Base-by-base conservation (phyloP, 2,113 vertebrate genomes). In the Pelobates fuscus region DNA sequence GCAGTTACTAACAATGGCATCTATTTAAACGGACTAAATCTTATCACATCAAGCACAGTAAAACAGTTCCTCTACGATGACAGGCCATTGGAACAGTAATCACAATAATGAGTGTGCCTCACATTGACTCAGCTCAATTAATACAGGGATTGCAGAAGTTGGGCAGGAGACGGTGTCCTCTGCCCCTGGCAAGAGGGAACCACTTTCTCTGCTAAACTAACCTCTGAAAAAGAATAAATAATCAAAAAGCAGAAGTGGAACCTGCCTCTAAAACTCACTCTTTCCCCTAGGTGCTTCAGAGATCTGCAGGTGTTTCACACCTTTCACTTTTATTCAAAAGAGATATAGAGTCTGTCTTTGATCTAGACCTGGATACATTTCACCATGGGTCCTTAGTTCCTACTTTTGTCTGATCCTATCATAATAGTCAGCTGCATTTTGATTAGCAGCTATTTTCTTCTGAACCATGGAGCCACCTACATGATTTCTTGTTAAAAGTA, bases 211-310 rank as follows among this genome's bases (percentile, higher is more conserved):
- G 64, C 73, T 55, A 77, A 41, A 24, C 27, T 26, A 32, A 5
- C 2, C 54, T 32, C 55, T 68, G 43, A 37, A 67, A 58, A 52
- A 49, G 37, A 70, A 70, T 43, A 59, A 70, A 70, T 43, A 59
- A 21, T 41, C 8, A 67, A 75, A 74, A 77, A 77, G 73, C 64
- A 77, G 73, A 77, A 77, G 73, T 77, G 73, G 64, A 68, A 67
- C 64, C 55, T 52, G 73, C 67, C 17, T 52, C 27, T 61, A n/a
- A 17, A 60, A 46, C 37, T 60, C 54, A 68, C 64, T 60, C 71
- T 74, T 17, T 49, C 71, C 41, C 64, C 32, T 43, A 66, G 54
- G 37, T 26, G 41, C 37, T 60, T 54, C 72, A 46, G 64, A 76
- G 63, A 15, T 26, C 43, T 44, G 18, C 49, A 73, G 71, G 71